phyloP scores from a whole-genome alignment of 2,888 invertebrate species.

The Tenthredo mesomela region DNA sequence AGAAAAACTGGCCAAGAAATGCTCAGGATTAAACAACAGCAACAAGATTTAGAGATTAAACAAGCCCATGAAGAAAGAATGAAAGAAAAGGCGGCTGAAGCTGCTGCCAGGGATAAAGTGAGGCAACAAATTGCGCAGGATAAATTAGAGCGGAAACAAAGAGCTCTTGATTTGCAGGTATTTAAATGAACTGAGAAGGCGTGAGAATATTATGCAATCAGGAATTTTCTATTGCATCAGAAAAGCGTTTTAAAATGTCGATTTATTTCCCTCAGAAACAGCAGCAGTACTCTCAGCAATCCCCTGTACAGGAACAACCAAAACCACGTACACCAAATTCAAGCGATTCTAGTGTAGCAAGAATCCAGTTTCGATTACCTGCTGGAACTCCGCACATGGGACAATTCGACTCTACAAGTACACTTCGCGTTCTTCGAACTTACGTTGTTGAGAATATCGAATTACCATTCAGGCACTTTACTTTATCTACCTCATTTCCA shows the following conservation, averaged over 20 bases:
- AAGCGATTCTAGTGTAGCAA: constrained; percentile 79
- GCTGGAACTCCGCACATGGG: constrained; percentile 88
- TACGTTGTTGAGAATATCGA: constrained; percentile 81
- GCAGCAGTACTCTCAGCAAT: constrained; percentile 55
- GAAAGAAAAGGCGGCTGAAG: constrained; percentile 88
- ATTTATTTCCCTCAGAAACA: constrained; percentile 60
- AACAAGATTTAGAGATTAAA: constrained; percentile 88
- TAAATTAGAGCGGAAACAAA: constrained; percentile 84
- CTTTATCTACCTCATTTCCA: constrained; percentile 89
- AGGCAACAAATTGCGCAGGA: constrained; percentile 92
- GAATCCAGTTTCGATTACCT: constrained; percentile 93
- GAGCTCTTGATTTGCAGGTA: constrained; percentile 69
- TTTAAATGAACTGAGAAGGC: constrained; percentile 8
- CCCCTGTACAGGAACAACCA: constrained; percentile 53
- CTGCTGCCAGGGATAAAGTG: constrained; percentile 87
- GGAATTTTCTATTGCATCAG: background rate
- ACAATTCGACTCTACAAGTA: constrained; percentile 85
- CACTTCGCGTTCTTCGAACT: constrained; percentile 81
- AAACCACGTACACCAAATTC: constrained; percentile 43
- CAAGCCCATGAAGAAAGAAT: constrained; percentile 86
- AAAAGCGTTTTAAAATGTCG: background rate
- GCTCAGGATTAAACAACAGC: constrained; percentile 85
- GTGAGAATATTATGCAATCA: constrained; percentile 12
- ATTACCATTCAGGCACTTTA: constrained; percentile 81
- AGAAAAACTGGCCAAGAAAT: constrained; percentile 87